A percentile compares a stretch with the other conserved stretches of the same genome.
These are phyloP conservation scores for Phrynosoma platyrhinos DNA, from an alignment of 2,113 vertebrate genomes.

Conservation along the genomic window DNA sequence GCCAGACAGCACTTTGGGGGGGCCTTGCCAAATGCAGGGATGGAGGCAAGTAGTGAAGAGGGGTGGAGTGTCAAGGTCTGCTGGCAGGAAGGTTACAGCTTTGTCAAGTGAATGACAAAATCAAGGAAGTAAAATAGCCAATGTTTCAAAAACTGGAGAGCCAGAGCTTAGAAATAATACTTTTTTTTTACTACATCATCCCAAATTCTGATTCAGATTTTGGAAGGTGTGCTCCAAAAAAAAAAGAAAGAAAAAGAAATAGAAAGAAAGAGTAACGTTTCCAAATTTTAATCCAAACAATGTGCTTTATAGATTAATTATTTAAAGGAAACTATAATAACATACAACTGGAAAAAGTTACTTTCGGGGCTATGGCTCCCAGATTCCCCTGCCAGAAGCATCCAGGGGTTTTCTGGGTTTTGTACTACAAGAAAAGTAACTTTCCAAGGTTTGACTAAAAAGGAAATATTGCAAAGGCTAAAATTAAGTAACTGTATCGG, in stretches of 20 bases:
- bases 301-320: too few relatives aligned
- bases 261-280: not conserved
- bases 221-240: too few relatives aligned
- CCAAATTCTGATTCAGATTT: too few relatives aligned
- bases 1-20: slow-evolving; percentile 62
- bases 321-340: not conserved
- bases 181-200: not conserved
- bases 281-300: too few relatives aligned
- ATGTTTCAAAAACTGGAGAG: not conserved
- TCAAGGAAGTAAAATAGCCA: slow-evolving; percentile 37
- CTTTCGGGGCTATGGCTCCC: too few relatives aligned
- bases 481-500: not conserved
- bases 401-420: too few relatives aligned
- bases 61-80: slow-evolving; percentile 16
- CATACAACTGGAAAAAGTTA: not conserved
- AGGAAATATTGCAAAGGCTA: not conserved
- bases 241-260: not conserved
- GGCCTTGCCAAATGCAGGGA: slow-evolving; percentile 61
- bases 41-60: not conserved
- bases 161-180: not conserved
- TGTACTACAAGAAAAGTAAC: not conserved
- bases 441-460: not conserved
- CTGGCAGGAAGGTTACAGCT: not conserved
- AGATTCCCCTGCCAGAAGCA: too few relatives aligned
- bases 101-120: slow-evolving; percentile 15